phyloP scores from a whole-genome alignment of 1,140 invertebrate species.

The Zaprionus davidi region DNA sequence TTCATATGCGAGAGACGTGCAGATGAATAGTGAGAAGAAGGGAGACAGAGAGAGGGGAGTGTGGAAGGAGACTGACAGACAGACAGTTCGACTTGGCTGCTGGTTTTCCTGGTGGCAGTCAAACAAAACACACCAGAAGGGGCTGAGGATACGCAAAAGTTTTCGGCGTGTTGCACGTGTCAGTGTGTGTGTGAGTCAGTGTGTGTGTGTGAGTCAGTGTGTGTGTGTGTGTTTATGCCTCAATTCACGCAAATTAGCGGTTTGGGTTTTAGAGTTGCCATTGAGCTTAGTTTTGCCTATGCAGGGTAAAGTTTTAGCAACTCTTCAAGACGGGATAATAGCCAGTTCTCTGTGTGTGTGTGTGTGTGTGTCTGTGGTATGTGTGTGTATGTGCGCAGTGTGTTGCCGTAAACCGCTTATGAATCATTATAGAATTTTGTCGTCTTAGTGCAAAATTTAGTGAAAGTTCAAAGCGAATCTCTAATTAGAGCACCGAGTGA shows the following conservation, averaged over 20 bases:
- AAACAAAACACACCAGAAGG: background rate
- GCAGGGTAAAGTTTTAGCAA: conserved; percentile 56
- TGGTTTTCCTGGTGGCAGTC: conserved; percentile 13
- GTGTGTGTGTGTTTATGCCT: conserved; percentile 47
- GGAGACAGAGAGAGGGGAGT: background rate
- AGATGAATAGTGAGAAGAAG: conserved; percentile 6
- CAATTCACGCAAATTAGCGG: conserved; percentile 77
- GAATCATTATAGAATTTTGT: conserved; percentile 77
- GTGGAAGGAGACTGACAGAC: background rate
- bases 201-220: conserved; percentile 14
- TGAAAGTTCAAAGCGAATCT: conserved; percentile 78
- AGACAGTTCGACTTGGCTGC: conserved; percentile 15
- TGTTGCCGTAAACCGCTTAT: conserved; percentile 71
- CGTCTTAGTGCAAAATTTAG: conserved; percentile 60
- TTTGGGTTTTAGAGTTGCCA: conserved; percentile 42
- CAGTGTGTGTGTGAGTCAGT: background rate
- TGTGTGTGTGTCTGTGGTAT: conserved; percentile 26
- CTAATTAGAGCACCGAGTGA: conserved; percentile 64
- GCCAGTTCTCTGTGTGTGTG: background rate
- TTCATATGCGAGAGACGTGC: conserved; percentile 55
- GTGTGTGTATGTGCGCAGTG: conserved; percentile 25
- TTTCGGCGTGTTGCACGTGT: conserved; percentile 31
- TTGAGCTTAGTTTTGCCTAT: conserved; percentile 43
- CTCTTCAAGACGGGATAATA: conserved; percentile 63
- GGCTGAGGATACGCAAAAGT: conserved; percentile 58